Base-by-base conservation (phyloP, 2,113 vertebrate species). In the Bagarius yarrelli region DNA sequence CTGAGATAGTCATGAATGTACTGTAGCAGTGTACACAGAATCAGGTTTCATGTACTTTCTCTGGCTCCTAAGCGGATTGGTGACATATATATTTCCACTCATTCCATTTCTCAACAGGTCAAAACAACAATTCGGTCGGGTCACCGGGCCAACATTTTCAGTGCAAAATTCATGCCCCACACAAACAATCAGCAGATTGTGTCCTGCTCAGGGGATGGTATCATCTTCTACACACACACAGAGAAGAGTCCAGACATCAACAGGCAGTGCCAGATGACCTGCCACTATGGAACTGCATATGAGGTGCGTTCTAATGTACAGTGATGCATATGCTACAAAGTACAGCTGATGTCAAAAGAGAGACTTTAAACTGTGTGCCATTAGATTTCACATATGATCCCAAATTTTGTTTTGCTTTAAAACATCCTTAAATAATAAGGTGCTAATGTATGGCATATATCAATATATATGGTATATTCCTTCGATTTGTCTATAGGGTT, bases 91-190 rank as follows among this genome's bases (percentile, higher is more conserved):
- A 18, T 55, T 21, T 52, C 56, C 63, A 27, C 30, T 6, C 3
- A 15, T 47, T 21, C 32, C 18, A 32, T 78, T 76, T 86, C 52
- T 32, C 44, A 86, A n/a, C 83, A 99, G 98, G 95, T 99, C 87
- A 95, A 98, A 90, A 95, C 96, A 32, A 97, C 95, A 0, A 98
- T 99, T 90, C 96, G 95, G 81, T 99, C 98, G 74, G 96, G 98
- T 85, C 98, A 99, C 80, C 94, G 97, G 85, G 96, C 98, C 77
- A 99, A 99, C 82, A 98, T 99, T 91, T 99, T 99, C 92, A 98
- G 97, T 74, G 98, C 98, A 23, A 99, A 99, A 89, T 99, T 99
- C 90, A 93, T 99, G 89, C 98, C 98, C 0, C 96, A 96, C 87
- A 99, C 97, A 64, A 97, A 94, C 81, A 95, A 98, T 87, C 96